Base-by-base conservation (phyloP, 2,888 invertebrate genomes). In the Euplagia quadripunctaria region DNA sequence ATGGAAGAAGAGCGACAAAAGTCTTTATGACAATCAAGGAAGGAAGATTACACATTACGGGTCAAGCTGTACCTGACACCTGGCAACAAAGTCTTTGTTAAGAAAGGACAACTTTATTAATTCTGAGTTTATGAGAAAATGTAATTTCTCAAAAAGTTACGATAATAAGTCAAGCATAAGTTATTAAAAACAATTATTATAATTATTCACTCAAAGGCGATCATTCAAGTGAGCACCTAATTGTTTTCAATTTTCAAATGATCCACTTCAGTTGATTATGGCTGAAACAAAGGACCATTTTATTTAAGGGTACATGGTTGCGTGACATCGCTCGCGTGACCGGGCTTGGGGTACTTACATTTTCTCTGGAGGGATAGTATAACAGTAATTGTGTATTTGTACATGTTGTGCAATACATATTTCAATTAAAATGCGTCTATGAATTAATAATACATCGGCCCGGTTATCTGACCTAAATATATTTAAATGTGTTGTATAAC, bases 231-330 rank as follows among this genome's bases (percentile, higher is more conserved):
- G 72, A 70, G 63, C 74, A 71, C 52, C 49, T 78, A 84, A 78
- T 79, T 80, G 75, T 78, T 77, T 78, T 73, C 77, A 84, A 83
- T 84, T 83, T 79, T 80, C 73, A 42, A 80, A 82, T 78, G 77
- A 78, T 75, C 83, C 84, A 82, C 83, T 84, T 68, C 76, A 76
- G 68, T 84, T 84, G 80, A 84, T 84, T 84, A 65, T 69, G 49
- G 43, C 49, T 67, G 65, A 78, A 74, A 79, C 79, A 81, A 81
- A 77, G 77, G 70, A 75, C 58, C 82, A 76, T 80, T 82, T 77
- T 68, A 78, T 79, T 83, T 77, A 78, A 76, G 70, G 76, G 71
- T 20, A 52, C 46, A 64, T 52, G 73, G 65, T 84, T 69, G 84
- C 84, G 84, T 84, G 84, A 78, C 76, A 31, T 49, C 17, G 64